Conservation (phyloP, 2,113 vertebrate species). For the Harpagus bidentatus region DNA sequence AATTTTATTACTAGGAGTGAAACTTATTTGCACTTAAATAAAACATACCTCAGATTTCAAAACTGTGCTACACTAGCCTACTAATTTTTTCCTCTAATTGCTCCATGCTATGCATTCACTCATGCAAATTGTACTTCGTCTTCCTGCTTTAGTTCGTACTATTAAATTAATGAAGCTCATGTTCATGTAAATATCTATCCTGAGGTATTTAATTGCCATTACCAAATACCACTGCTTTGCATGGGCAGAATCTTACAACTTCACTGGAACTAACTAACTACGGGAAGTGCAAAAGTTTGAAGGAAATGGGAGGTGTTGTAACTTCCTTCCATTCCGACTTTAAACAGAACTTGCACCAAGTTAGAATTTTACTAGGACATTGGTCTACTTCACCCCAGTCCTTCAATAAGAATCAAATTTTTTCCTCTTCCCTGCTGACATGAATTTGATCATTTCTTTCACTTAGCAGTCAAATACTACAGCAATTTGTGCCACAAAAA, state of each 20-base stretch:
- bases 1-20: not conserved
- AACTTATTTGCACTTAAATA: not conserved
- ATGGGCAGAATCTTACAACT: not conserved
- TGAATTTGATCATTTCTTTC: not conserved
- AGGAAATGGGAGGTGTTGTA: not conserved
- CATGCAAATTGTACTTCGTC: not conserved
- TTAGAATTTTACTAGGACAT: not conserved
- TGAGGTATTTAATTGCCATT: not conserved
- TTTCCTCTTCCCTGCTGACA: not conserved
- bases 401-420: not conserved
- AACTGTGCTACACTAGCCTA: not conserved
- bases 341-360: not conserved
- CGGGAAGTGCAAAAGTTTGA: not conserved
- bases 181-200: not conserved
- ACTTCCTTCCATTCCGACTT: not conserved
- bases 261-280: not conserved
- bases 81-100: not conserved
- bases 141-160: not conserved
- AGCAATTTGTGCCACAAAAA: not conserved
- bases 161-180: not conserved
- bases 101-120: not conserved
- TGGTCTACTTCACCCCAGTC: not conserved
- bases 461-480: not conserved
- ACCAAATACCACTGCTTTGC: not conserved
- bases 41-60: not conserved